Evolutionary conservation across 92 coral and sea anemone species (phyloP), one percentile per base, ranked within the genome.

Genomic region (Diadumene lineata): DNA sequence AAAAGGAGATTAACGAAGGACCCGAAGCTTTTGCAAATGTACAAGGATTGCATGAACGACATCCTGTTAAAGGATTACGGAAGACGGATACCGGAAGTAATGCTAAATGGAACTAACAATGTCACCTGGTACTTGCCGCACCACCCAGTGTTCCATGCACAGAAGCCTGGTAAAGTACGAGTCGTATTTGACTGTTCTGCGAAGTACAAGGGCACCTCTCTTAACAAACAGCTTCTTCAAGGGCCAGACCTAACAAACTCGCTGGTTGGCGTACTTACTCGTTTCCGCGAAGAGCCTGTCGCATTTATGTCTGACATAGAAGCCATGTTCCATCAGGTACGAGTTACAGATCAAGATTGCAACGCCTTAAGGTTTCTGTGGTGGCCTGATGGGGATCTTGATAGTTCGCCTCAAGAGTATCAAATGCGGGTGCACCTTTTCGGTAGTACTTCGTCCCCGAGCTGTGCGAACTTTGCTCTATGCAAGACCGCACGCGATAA

Each of bases 131-230:
- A 78, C 23, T 38, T 83, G 0, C 78, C 88, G 15, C 84, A 78
- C 24, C 84, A 84, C 27, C 84, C 88, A 2, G 84, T 84, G 0
- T 31, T 78, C 22, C 56, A 84, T 50, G 84, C 87, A 18, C 84
- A 70, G 4, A 84, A 79, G 24, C 88, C 84, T 6, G 75, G 23
- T 16, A 84, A 84, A 44, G 67, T 70, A 48, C 64, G 87, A 53
- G 88, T 84, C 23, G 88, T 84, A 33, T 84, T 84, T 50, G 79
- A 84, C 53, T 84, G 88, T 25, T 50, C 84, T 4, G 58, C 84
- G 1, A 84, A 84, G 24, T 79, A 7, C 69, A 28, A 27, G n/a
- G 84, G 44, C 7, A 71, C 73, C 28, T 84, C 80, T 9, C 58
- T 79, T 18, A 79, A 79, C 32, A 63, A 70, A 25, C 68, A 63